phyloP scores from a whole-genome alignment of 1,140 invertebrate species.

The Scaptomyza graminum region DNA sequence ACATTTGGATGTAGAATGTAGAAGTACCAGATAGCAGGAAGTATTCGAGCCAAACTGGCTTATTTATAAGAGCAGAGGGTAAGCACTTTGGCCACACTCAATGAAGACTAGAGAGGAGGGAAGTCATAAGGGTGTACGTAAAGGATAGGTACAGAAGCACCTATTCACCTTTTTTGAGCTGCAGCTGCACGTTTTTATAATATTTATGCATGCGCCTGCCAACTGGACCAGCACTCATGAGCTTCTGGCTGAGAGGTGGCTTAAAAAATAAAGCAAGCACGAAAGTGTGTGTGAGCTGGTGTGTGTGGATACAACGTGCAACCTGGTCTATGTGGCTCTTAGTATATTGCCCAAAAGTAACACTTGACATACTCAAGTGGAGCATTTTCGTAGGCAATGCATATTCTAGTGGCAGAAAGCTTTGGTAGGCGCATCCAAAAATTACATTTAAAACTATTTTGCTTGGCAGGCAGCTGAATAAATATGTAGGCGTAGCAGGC shows the following conservation, averaged over 20 bases:
- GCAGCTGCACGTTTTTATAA: constrained; percentile 73
- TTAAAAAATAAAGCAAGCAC: constrained; percentile 23
- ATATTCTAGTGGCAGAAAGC: constrained; percentile 49
- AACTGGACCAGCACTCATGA: constrained; percentile 57
- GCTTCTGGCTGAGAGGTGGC: constrained; percentile 17
- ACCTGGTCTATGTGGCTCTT: constrained; percentile 4
- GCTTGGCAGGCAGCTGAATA: constrained; percentile 49
- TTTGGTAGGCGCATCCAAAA: constrained; percentile 63
- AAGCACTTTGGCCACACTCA: constrained; percentile 67
- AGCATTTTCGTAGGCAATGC: constrained; percentile 43
- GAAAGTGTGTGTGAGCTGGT: constrained; percentile 4
- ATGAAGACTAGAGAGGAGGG: too few species aligned
- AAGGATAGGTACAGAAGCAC: constrained; percentile 20
- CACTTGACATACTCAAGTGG: constrained; percentile 64
- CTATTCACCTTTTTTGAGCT: constrained; percentile 63
- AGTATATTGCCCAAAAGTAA: constrained; percentile 73
- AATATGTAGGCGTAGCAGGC: constrained; percentile 28
- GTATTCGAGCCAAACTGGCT: constrained; percentile 56
- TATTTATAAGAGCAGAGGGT: constrained; percentile 63
- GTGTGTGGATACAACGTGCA: constrained; percentile 34
- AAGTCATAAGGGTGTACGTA: too few species aligned
- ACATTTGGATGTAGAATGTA: constrained; percentile 19
- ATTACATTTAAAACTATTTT: constrained; percentile 79
- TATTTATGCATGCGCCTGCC: constrained; percentile 75
- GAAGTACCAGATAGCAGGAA: constrained; percentile 17